These are phyloP conservation scores for Felis catus DNA, from an alignment of 2,113 vertebrate species.

Conservation along the genomic window F.catus_Fca126_mat1.0 CM031419.1:203214501-203215000, in stretches of 20 bases:
- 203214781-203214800: not conserved
- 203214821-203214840: not conserved
- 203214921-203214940: not conserved
- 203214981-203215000: not conserved
- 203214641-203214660: accelerated
- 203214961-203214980: not conserved
- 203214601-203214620: not conserved
- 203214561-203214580: not conserved
- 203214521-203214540: not conserved
- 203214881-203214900: not conserved
- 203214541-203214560: not conserved
- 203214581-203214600: not conserved
- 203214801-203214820: not conserved
- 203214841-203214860: not conserved
- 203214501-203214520: not conserved
- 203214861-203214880: not conserved
- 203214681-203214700: not conserved
- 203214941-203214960: not conserved
- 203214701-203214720: not conserved
- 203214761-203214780: not conserved
- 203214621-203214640: not conserved
- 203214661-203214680: not conserved
- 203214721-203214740: not conserved
- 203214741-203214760: not conserved
- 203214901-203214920: not conserved